phyloP scores from a whole-genome alignment of 2,797 vertebrate species.

The Argya squamiceps region DNA sequence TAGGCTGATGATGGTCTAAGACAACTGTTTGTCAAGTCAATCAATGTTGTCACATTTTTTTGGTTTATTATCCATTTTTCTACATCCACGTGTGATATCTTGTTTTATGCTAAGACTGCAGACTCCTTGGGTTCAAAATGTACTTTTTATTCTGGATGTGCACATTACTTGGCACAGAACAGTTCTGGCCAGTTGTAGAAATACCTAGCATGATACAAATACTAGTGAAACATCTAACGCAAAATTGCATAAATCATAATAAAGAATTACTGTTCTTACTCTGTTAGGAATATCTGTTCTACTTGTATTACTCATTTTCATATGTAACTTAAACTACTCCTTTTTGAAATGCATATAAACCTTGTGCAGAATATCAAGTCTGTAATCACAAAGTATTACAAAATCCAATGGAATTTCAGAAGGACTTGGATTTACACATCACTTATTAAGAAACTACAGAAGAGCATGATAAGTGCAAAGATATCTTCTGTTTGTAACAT shows the following conservation, averaged over 20 bases:
- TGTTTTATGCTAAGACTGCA: neutral
- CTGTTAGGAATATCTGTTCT: neutral
- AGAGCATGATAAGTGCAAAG: neutral
- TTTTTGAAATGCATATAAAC: neutral
- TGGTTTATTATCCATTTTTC: neutral
- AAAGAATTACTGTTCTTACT: neutral
- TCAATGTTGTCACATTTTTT: neutral
- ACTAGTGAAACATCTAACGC: neutral
- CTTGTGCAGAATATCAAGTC: neutral
- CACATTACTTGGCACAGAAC: neutral
- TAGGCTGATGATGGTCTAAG: neutral
- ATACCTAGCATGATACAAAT: neutral
- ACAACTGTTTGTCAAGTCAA: neutral
- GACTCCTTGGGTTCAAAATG: neutral
- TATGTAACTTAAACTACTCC: neutral
- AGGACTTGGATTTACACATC: neutral
- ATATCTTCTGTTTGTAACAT: neutral
- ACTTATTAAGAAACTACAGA: neutral
- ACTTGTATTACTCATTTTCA: neutral
- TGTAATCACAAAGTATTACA: neutral
- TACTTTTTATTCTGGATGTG: neutral
- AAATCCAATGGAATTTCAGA: neutral
- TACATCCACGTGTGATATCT: neutral
- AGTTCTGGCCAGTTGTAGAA: neutral
- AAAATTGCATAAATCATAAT: neutral